phyloP scores from a whole-genome alignment of 2,797 vertebrate genomes.

The Pipistrellus nathusii region DNA sequence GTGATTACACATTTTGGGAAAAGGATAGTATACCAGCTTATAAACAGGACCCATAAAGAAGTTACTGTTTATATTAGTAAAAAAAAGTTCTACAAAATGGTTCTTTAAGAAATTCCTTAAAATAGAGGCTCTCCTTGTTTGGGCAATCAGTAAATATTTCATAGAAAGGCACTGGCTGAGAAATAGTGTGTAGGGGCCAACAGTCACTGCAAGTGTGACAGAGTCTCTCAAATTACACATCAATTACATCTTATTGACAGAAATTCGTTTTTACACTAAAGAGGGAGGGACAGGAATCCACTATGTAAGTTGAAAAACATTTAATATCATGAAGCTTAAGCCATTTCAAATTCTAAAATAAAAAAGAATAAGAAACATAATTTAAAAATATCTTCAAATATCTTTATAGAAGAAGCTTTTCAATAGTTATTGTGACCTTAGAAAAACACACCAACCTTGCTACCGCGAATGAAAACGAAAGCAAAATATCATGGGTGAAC shows the following conservation, averaged over 20 bases:
- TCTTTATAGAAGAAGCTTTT: conserved; percentile 15
- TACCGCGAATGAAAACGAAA: conserved; percentile 33
- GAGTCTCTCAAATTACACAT: not conserved
- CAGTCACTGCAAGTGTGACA: not conserved
- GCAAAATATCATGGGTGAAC: not conserved
- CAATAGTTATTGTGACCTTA: not conserved
- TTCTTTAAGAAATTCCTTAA: conserved; percentile 33
- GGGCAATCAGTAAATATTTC: not conserved
- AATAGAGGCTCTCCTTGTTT: not conserved
- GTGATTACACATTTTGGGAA: not conserved
- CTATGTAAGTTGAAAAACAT: not conserved
- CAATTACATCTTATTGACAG: not conserved
- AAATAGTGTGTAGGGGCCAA: not conserved
- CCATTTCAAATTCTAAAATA: conserved; percentile 24
- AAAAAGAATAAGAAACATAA: not conserved
- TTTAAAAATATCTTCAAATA: not conserved
- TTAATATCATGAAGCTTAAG: not conserved
- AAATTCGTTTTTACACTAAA: not conserved
- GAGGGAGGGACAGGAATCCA: not conserved
- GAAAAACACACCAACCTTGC: not conserved
- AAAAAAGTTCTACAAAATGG: not conserved
- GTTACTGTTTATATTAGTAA: not conserved
- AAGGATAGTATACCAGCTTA: not conserved
- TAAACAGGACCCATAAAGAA: not conserved
- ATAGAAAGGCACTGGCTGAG: not conserved